A percentile compares a stretch with the other conserved stretches of the same genome.
Evolutionary conservation across 2,113 vertebrate genomes (phyloP).

Genomic region (Daubentonia madagascariensis): DNA sequence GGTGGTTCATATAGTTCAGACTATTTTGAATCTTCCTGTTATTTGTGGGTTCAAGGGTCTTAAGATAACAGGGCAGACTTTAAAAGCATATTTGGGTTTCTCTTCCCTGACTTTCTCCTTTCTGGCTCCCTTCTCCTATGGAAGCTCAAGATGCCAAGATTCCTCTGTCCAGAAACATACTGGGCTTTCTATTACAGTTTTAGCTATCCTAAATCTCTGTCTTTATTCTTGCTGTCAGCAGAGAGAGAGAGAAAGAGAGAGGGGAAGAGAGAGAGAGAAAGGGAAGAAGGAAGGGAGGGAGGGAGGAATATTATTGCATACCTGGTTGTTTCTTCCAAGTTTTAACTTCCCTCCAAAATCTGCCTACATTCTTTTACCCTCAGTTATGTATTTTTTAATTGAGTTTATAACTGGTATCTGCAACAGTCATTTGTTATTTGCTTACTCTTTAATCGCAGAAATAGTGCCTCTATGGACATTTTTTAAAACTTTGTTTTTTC

Average conservation of each 20-base stretch:
- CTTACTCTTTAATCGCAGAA: not conserved
- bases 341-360: not conserved
- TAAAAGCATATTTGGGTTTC: not conserved
- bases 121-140: not conserved
- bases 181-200: not conserved
- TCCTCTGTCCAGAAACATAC: not conserved
- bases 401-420: not conserved
- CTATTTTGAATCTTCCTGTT: not conserved
- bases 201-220: not conserved
- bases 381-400: not conserved
- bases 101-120: not conserved
- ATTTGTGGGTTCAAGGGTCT: not conserved
- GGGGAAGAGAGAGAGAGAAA: not conserved
- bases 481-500: not conserved
- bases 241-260: not conserved
- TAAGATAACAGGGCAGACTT: not conserved
- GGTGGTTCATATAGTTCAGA: not conserved
- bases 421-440: not conserved
- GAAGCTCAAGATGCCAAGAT: not conserved
- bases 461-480: not conserved
- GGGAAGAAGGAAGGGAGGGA: not conserved
- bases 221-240: not conserved
- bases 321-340: not conserved
- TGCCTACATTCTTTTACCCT: not conserved
- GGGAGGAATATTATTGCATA: not conserved